These are phyloP conservation scores for Silurus glanis DNA, from an alignment of 2,113 vertebrate genomes.

Conservation along the genomic window DNA sequence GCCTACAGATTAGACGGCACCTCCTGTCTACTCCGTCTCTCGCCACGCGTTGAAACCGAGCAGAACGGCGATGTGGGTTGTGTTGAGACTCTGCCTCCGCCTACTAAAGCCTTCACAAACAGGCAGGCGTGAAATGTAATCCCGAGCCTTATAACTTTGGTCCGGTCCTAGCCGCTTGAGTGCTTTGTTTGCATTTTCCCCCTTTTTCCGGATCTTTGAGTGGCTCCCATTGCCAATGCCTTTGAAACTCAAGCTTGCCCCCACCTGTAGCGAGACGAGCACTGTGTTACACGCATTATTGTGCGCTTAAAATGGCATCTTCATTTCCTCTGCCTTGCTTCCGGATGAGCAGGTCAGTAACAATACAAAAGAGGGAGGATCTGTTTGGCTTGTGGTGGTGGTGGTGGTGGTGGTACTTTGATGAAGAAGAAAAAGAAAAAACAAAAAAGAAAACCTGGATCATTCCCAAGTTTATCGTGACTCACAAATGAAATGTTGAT, in stretches of 20 bases:
- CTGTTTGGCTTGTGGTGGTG: constrained; percentile 40
- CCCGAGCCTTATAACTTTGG: constrained; percentile 60
- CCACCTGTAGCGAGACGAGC: constrained; percentile 52
- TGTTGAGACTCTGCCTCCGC: constrained; percentile 26
- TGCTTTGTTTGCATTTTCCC: constrained; percentile 63
- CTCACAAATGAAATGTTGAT: constrained; percentile 40
- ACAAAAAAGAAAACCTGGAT: constrained; percentile 16
- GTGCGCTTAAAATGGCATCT: constrained; percentile 60
- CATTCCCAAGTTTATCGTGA: constrained; percentile 23
- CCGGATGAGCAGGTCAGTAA: constrained; percentile 37
- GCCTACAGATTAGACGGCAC: constrained; percentile 29
- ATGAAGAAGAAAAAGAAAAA: not conserved
- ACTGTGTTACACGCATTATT: constrained; percentile 63
- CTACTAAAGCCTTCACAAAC: constrained; percentile 46
- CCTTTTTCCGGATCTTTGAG: constrained; percentile 55
- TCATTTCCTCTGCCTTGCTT: constrained; percentile 62
- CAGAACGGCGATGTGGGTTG: constrained; percentile 72
- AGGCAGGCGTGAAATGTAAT: constrained; percentile 72
- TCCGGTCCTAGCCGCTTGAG: constrained; percentile 52
- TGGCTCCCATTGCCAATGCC: constrained; percentile 38
- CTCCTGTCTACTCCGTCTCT: constrained; percentile 54
- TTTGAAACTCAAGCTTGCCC: constrained; percentile 53
- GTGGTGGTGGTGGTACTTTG: constrained; percentile 5
- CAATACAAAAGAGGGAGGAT: constrained; percentile 40
- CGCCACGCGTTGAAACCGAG: constrained; percentile 69